A percentile compares a stretch with the other conserved stretches of the same genome.
These are phyloP conservation scores for Drosophila austrosaltans DNA, from an alignment of 2,888 invertebrate genomes.

Conservation along the genomic window DNA sequence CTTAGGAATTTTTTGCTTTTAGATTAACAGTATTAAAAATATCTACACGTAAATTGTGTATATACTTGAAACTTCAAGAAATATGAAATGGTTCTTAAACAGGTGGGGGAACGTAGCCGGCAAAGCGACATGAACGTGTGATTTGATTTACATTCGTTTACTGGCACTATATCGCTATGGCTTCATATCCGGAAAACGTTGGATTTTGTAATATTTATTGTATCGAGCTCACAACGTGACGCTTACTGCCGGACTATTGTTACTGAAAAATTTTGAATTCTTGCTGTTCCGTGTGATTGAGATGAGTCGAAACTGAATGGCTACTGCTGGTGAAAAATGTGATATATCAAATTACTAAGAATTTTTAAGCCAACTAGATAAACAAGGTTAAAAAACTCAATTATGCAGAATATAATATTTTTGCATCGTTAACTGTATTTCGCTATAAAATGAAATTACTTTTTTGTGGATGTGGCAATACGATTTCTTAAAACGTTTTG, in stretches of 20 bases:
- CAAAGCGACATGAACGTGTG: not conserved
- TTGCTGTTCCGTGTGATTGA: slow-evolving; percentile 38
- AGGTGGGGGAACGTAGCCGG: not conserved
- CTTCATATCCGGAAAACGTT: slow-evolving; percentile 26
- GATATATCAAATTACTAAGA: not conserved
- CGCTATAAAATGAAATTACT: not conserved
- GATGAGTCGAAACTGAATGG: slow-evolving; percentile 43
- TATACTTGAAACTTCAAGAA: not conserved
- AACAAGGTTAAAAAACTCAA: not conserved
- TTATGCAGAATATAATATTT: not conserved
- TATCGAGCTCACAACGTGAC: slow-evolving; percentile 57
- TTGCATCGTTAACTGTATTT: no score
- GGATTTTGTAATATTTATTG: slow-evolving; percentile 43
- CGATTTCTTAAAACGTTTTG: not conserved
- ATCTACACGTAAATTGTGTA: not conserved
- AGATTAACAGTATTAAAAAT: not conserved
- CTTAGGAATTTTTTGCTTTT: not conserved
- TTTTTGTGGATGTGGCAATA: slow-evolving; percentile 18
- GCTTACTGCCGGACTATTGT: slow-evolving; percentile 69
- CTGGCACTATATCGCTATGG: not conserved
- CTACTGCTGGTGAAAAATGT: slow-evolving; percentile 38
- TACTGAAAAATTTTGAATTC: slow-evolving; percentile 63
- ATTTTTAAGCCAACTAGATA: not conserved
- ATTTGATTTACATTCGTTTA: not conserved
- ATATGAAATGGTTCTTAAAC: not conserved